Evolutionary conservation across 1,140 invertebrate species (phyloP), one percentile per base, ranked within the genome.

Genomic region (Mizuhopecten yessoensis): DNA sequence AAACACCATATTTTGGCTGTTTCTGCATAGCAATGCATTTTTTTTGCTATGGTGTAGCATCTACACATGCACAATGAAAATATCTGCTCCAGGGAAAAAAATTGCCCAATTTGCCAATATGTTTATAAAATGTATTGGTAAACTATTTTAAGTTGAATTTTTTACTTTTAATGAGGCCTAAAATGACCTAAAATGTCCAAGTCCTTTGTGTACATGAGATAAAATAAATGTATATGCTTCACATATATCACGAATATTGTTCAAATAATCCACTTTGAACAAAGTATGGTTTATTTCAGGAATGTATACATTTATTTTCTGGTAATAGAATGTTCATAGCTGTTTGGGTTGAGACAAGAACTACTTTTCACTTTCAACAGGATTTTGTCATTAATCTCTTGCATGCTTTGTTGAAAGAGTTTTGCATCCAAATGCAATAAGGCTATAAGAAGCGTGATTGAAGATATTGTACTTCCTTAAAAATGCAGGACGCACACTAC

Each of bases 291-390:
- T 75, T 75, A 75, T 75, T 75, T 75, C 57, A 75, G 57, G 57
- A 75, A 29, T 45, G 17, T n/a, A 17, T 75, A 29, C 7, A 75
- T 75, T 75, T 29, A n/a, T 29, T 75, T 29, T 0, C n/a, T n/a
- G n/a, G 57, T n/a, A 75, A 75, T 29, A 75, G 29, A 2, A 5
- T 29, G n/a, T 13, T 75, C 5, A 29, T 29, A 29, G 5, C 23
- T 75, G 57, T 75, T 75, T 75, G 57, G 57, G 57, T 75, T 75
- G 57, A 75, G 57, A 75, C 57, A 75, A 75, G 57, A 75, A n/a
- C 9, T 29, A 75, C 23, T n/a, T 75, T 75, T 75, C 5, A 11
- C 57, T 29, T 29, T 3, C n/a, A 75, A 75, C n/a, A 75, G 57
- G 57, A 75, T 75, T 75, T 75, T 75, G 45, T 49, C 13, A 39